Evolutionary conservation across 2,113 vertebrate species (phyloP).

Genomic region (Cynopterus brachyotis): DNA sequence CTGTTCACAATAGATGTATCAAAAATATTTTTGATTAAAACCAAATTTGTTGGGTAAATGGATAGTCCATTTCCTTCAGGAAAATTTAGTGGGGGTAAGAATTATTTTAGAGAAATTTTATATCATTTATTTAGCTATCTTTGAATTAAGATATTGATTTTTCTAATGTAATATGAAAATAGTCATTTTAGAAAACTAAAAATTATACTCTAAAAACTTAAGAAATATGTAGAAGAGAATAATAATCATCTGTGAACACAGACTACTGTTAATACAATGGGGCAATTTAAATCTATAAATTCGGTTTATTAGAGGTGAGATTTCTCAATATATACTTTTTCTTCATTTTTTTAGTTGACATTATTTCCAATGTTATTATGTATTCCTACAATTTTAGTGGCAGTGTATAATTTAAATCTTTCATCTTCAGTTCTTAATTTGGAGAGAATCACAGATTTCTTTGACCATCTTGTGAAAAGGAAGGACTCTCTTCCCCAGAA

Average conservation of each 20-base stretch:
- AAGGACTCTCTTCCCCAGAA: neutral
- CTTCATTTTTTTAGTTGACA: neutral
- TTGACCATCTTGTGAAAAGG: neutral
- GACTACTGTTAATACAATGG: neutral
- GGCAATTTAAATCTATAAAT: neutral
- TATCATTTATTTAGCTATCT: neutral
- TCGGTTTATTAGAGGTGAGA: neutral
- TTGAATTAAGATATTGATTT: neutral
- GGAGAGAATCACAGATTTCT: neutral
- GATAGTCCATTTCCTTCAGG: neutral
- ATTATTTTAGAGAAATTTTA: neutral
- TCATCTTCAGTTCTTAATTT: neutral
- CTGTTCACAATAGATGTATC: neutral
- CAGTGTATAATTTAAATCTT: neutral
- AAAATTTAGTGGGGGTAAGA: neutral
- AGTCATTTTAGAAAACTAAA: neutral
- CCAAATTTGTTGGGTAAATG: neutral
- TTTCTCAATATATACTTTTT: neutral
- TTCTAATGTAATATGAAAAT: neutral
- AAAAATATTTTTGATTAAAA: neutral
- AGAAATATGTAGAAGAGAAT: neutral
- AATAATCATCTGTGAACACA: neutral
- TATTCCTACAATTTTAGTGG: neutral
- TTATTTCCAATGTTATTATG: neutral
- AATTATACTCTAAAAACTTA: neutral